Percentiles rank a stretch among this genome's conserved stretches.
Conservation (phyloP, 2,113 vertebrate species). For the Podarcis muralis region DNA sequence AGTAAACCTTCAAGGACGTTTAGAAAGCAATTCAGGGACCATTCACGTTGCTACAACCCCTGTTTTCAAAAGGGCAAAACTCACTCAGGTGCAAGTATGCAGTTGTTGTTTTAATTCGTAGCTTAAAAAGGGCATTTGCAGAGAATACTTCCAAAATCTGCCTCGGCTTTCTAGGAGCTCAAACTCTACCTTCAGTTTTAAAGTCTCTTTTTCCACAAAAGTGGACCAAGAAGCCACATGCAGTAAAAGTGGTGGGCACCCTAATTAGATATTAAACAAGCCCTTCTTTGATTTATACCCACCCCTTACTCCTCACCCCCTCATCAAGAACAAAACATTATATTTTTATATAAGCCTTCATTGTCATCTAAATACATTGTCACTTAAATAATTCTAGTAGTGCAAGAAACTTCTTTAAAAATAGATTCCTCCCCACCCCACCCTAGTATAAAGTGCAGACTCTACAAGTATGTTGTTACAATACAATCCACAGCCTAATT, state of each 20-base stretch:
- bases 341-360: not conserved
- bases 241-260: not conserved
- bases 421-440: not conserved
- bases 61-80: not conserved
- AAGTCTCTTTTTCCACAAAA: slow-evolving; percentile 33
- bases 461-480: slow-evolving; percentile 17
- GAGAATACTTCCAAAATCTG: not conserved
- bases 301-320: not conserved
- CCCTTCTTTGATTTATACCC: slow-evolving; percentile 10
- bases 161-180: not conserved
- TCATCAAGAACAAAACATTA: not conserved
- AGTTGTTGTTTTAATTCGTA: not conserved
- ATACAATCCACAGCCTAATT: not conserved
- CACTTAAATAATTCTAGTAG: slow-evolving; percentile 28
- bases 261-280: slow-evolving; percentile 8
- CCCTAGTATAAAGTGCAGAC: slow-evolving; percentile 61
- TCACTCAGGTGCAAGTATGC: not conserved
- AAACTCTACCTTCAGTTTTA: not conserved
- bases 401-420: slow-evolving; percentile 35
- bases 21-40: no score
- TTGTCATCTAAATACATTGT: slow-evolving; percentile 7
- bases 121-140: not conserved
- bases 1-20: not conserved
- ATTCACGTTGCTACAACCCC: not conserved
- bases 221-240: not conserved